These are phyloP conservation scores for Petrocephalus microphthalmus DNA, from an alignment of 2,113 vertebrate genomes.

Conservation along the genomic window DNA sequence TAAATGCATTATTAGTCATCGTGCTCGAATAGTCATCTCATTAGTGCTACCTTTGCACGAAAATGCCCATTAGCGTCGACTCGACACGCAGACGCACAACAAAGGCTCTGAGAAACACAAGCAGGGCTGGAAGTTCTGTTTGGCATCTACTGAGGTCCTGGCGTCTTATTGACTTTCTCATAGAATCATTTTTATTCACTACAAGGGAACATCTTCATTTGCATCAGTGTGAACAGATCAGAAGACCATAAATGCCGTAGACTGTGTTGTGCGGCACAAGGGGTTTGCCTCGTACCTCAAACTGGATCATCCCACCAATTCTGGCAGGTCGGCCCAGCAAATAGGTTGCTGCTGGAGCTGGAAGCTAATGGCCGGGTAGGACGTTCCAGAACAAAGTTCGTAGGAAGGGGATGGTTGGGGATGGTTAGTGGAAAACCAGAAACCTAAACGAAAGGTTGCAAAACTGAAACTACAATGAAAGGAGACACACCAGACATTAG, in stretches of 20 bases:
- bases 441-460: not conserved
- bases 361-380: not conserved
- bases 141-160: not conserved
- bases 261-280: not conserved
- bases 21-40: not conserved
- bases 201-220: not conserved
- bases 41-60: not conserved
- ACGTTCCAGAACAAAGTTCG: not conserved
- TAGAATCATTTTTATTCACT: not conserved
- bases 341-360: not conserved
- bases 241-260: not conserved
- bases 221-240: not conserved
- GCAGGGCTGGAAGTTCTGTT: not conserved
- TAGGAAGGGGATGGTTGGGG: not conserved
- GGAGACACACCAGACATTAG: not conserved
- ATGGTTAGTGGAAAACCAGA: not conserved
- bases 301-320: not conserved
- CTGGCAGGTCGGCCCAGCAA: not conserved
- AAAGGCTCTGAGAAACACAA: not conserved
- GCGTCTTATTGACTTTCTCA: not conserved
- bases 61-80: not conserved
- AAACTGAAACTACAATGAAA: not conserved
- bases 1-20: slow-evolving; percentile 4
- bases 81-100: not conserved
- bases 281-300: not conserved